Conservation (phyloP, 2,113 vertebrate genomes). For the Galbula dea region DNA sequence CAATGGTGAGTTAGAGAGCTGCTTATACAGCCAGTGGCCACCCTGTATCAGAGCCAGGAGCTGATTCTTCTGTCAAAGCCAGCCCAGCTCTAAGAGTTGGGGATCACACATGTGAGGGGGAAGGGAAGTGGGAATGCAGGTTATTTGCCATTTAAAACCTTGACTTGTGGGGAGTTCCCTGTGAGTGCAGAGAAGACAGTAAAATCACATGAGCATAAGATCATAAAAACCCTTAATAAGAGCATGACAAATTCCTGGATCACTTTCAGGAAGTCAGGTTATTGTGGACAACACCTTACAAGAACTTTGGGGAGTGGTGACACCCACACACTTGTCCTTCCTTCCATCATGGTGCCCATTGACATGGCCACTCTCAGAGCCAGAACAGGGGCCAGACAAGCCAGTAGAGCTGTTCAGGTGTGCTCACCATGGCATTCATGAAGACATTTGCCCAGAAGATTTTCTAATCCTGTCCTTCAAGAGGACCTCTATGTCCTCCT, state of each 20-base stretch:
- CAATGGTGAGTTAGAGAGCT: neutral
- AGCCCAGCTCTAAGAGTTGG: neutral
- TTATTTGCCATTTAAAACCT: neutral
- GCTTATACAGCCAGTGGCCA: fast-evolving
- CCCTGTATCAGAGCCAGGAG: neutral
- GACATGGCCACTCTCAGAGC: neutral
- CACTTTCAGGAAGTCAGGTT: neutral
- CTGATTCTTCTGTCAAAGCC: neutral
- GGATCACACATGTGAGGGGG: neutral
- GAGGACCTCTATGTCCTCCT: neutral
- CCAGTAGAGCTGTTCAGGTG: neutral
- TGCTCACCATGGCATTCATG: neutral
- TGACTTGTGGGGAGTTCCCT: neutral
- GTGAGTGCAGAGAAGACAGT: neutral
- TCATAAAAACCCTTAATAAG: neutral
- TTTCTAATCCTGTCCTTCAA: neutral
- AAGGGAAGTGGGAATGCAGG: neutral
- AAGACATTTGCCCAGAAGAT: neutral
- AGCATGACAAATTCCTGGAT: neutral
- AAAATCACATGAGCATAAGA: neutral
- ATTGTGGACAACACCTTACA: neutral
- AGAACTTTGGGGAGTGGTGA: neutral
- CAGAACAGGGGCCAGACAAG: neutral
- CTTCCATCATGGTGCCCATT: neutral
- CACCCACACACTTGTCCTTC: fast-evolving